Percentiles rank a stretch among this genome's conserved stretches.
phyloP scores from a whole-genome alignment of 2,113 vertebrate species.

The Crotalus viridis region DNA sequence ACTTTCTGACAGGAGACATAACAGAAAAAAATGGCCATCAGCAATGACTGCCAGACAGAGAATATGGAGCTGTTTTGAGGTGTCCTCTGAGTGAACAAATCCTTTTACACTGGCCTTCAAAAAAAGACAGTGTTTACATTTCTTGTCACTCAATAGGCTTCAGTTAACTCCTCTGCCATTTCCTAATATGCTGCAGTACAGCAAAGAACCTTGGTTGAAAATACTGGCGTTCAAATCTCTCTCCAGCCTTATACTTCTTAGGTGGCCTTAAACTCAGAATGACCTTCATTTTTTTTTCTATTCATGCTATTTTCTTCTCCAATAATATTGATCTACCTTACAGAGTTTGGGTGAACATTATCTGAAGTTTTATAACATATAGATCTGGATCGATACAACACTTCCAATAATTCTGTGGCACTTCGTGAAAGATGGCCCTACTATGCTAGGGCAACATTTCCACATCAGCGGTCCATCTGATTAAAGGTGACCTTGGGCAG shows the following conservation, averaged over 20 bases:
- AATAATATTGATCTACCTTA: too few relatives aligned
- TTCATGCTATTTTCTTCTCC: neutral
- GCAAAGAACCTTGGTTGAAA: neutral
- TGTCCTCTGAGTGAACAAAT: constrained; percentile 43
- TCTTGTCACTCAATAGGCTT: constrained; percentile 33
- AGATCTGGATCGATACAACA: neutral
- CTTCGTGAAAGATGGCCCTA: neutral
- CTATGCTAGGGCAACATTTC: neutral
- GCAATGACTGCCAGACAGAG: constrained; percentile 51
- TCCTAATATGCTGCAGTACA: constrained; percentile 8
- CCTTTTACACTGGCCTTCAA: constrained; percentile 10
- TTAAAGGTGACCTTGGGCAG: neutral
- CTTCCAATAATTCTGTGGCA: neutral
- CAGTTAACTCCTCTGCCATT: constrained; percentile 34
- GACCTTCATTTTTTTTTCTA: neutral
- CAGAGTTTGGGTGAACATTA: neutral
- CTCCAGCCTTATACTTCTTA: neutral
- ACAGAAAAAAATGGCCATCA: constrained; percentile 60
- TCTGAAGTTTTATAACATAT: neutral
- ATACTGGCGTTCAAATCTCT: neutral
- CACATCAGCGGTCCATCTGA: neutral
- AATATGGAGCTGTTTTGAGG: constrained; percentile 55
- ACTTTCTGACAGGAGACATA: constrained; percentile 53
- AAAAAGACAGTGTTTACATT: constrained; percentile 9
- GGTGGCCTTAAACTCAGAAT: neutral